These are phyloP conservation scores for Strigamia crassipes DNA, from an alignment of 2,888 invertebrate species.

Conservation along the genomic window DNA sequence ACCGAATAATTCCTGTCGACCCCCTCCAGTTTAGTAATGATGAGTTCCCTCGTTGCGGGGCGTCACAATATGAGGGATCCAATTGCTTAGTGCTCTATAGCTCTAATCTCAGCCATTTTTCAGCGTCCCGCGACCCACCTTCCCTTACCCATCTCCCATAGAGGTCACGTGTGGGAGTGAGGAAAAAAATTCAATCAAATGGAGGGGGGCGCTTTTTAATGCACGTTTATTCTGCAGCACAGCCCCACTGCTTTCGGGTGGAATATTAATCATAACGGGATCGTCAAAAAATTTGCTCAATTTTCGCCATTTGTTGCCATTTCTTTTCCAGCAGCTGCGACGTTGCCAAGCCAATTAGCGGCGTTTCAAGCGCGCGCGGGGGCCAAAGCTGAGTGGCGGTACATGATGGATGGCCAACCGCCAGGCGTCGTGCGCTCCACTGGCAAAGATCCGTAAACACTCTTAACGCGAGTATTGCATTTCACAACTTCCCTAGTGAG, in stretches of 20 bases:
- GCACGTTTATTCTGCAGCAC: neutral
- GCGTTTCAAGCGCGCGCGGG: conserved; percentile 32
- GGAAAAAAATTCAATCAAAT: conserved; percentile 24
- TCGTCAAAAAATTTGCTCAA: conserved; percentile 21
- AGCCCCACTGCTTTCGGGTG: neutral
- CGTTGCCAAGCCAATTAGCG: conserved; percentile 18
- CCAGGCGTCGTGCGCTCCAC: conserved; percentile 24
- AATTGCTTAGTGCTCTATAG: conserved; percentile 35
- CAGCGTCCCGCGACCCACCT: neutral
- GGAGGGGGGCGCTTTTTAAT: neutral
- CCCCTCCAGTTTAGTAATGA: conserved; percentile 34
- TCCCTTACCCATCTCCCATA: conserved; percentile 7
- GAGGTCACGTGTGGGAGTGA: conserved; percentile 11
- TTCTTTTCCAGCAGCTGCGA: conserved; percentile 19
- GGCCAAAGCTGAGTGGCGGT: conserved; percentile 20
- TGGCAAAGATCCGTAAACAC: conserved; percentile 31
- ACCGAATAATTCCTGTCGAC: conserved; percentile 31
- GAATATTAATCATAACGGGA: neutral
- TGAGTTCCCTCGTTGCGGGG: conserved; percentile 29
- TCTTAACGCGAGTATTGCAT: conserved; percentile 23
- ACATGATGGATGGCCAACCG: conserved; percentile 25
- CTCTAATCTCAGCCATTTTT: conserved; percentile 30
- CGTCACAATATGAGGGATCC: conserved; percentile 34
- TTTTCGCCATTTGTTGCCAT: conserved; percentile 17
- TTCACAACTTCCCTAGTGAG: conserved; percentile 31